A percentile compares a stretch with the other conserved stretches of the same genome.
Conservation (phyloP, 2,888 invertebrate species). For the Bellardia pandia region DNA sequence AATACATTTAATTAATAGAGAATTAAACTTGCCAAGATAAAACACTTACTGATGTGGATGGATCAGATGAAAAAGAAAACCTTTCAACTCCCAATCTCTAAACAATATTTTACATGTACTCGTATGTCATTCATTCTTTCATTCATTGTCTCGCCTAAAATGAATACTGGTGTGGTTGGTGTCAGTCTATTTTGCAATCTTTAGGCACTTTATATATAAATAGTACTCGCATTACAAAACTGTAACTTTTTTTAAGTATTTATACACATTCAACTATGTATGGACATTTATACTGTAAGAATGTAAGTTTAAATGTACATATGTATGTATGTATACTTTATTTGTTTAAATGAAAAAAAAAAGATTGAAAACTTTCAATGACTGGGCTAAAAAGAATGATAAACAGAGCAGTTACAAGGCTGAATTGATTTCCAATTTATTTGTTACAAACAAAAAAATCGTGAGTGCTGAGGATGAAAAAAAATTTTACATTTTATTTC, state of each 20-base stretch:
- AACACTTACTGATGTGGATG: too few species aligned
- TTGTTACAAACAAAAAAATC: conserved; percentile 29
- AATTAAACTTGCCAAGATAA: too few species aligned
- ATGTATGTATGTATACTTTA: not conserved
- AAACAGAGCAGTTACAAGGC: conserved; percentile 59
- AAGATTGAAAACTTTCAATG: conserved; percentile 38
- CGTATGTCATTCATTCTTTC: not conserved
- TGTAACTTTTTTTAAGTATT: not conserved
- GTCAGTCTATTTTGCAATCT: not conserved
- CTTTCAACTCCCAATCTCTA: too few species aligned
- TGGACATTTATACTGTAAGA: not conserved
- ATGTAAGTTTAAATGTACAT: not conserved
- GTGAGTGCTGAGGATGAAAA: conserved; percentile 21
- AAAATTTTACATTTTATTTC: conserved; percentile 4
- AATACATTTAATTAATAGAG: too few species aligned
- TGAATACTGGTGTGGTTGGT: not conserved
- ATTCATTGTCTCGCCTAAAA: not conserved
- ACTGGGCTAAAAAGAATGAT: conserved; percentile 44
- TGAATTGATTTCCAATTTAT: conserved; percentile 64
- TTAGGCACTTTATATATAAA: not conserved
- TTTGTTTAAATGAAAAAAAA: conserved; percentile 11
- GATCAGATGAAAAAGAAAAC: too few species aligned
- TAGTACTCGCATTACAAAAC: not conserved
- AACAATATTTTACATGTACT: too few species aligned
- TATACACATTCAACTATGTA: not conserved